These are phyloP conservation scores for Ophion ventricosus DNA, from an alignment of 2,888 invertebrate species.

Conservation along the genomic window DNA sequence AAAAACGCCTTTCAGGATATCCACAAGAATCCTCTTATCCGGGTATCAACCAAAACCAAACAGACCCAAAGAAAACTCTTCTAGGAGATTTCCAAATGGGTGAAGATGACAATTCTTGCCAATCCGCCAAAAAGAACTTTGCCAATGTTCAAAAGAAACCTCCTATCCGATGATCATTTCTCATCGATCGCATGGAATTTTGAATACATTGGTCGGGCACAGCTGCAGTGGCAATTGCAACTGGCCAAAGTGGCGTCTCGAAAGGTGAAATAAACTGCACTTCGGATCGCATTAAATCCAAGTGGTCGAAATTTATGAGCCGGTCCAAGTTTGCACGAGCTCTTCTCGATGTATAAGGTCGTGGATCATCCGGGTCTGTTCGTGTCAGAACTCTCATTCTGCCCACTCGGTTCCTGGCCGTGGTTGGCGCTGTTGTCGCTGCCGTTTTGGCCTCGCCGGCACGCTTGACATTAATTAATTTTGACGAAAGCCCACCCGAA, in stretches of 20 bases:
- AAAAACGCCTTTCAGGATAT: too few species aligned
- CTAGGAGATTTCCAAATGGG: too few species aligned
- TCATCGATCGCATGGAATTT: too few species aligned
- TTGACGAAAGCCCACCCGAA: slow-evolving; percentile 70
- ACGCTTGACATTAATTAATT: slow-evolving; percentile 71
- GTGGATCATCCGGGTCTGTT: slow-evolving; percentile 2
- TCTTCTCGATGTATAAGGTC: slow-evolving; percentile 2
- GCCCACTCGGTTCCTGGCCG: neutral
- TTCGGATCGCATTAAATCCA: neutral
- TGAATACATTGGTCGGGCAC: too few species aligned
- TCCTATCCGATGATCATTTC: too few species aligned
- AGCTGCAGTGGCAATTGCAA: too few species aligned
- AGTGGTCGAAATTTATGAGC: neutral
- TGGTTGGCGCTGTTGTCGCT: slow-evolving; percentile 30
- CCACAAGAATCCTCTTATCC: too few species aligned
- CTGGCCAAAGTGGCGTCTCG: neutral
- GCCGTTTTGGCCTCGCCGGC: slow-evolving; percentile 41
- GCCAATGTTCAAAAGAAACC: too few species aligned
- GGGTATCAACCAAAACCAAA: too few species aligned
- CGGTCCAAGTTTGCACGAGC: neutral
- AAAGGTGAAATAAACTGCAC: neutral
- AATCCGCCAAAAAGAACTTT: too few species aligned
- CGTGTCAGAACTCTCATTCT: neutral
- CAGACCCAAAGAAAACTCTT: too few species aligned
- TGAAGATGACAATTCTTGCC: too few species aligned